phyloP scores from a whole-genome alignment of 2,888 invertebrate genomes.

The Beris morrisii region DNA sequence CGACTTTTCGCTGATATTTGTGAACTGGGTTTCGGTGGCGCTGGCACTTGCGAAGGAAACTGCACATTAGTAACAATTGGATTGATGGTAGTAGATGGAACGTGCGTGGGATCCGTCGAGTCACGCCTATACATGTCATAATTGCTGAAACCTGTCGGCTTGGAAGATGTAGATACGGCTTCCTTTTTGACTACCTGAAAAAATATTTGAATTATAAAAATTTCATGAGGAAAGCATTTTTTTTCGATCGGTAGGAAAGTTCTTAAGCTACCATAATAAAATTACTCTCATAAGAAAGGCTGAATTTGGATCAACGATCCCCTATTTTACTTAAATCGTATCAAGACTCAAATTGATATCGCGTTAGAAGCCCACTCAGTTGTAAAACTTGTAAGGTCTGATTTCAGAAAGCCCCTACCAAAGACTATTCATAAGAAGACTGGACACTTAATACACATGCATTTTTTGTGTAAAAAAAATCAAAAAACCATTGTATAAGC shows the following conservation, averaged over 20 bases:
- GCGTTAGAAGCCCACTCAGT: too few species aligned
- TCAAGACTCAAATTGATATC: too few species aligned
- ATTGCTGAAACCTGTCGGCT: constrained; percentile 50
- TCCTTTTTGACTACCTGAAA: constrained; percentile 54
- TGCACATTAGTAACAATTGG: constrained; percentile 29
- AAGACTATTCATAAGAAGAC: too few species aligned
- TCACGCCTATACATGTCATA: constrained; percentile 47
- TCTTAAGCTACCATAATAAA: too few species aligned
- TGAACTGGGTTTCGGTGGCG: constrained; percentile 15
- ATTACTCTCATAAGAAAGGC: too few species aligned
- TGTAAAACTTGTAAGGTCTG: too few species aligned
- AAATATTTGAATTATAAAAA: background rate
- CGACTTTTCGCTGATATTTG: constrained; percentile 31
- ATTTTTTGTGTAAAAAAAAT: too few species aligned
- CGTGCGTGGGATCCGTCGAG: constrained; percentile 26
- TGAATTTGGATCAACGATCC: too few species aligned
- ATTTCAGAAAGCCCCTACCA: too few species aligned
- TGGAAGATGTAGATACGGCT: constrained; percentile 55
- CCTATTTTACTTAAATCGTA: too few species aligned
- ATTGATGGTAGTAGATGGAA: constrained; percentile 4
- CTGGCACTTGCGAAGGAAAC: constrained; percentile 32
- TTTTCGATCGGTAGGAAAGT: background rate
- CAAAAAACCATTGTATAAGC: too few species aligned
- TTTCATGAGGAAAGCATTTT: background rate
- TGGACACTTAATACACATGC: too few species aligned